Evolutionary conservation across 1,140 invertebrate genomes (phyloP).

Genomic region (Pteromalus puparum): DNA sequence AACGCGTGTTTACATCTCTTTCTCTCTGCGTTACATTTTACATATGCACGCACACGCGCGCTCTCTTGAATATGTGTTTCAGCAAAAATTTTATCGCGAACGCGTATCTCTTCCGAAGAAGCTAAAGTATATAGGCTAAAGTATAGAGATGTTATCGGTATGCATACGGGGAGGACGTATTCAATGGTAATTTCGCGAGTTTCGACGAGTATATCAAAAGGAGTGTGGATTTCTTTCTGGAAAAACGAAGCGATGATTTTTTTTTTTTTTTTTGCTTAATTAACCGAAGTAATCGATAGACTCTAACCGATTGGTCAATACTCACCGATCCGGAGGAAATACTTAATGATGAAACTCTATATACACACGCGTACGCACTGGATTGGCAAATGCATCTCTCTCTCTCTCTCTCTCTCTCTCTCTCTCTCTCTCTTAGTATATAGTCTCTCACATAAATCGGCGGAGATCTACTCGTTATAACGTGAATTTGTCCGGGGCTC

Average conservation of each 20-base stretch:
- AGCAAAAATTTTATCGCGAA: constrained; percentile 1
- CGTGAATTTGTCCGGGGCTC: not conserved
- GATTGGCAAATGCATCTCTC: too few species aligned
- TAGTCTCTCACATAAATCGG: not conserved
- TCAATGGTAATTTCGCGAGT: not conserved
- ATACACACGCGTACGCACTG: not conserved
- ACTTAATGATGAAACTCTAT: not conserved
- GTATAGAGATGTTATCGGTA: not conserved
- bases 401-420: too few species aligned
- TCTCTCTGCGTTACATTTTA: not conserved
- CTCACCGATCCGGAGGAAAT: not conserved
- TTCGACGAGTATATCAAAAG: not conserved
- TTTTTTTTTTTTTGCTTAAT: not conserved
- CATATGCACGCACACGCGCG: not conserved
- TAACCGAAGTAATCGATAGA: not conserved
- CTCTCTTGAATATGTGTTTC: not conserved
- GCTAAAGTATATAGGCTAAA: not conserved
- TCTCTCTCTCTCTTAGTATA: too few species aligned
- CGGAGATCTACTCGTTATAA: not conserved
- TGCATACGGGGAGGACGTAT: not conserved
- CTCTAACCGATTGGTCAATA: not conserved
- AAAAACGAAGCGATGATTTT: not conserved
- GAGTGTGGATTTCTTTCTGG: not conserved
- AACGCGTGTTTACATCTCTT: constrained; percentile 13
- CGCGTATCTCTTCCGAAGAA: not conserved